Base-by-base conservation (phyloP, 2,113 vertebrate species). In the Chionodraco myersi region DNA sequence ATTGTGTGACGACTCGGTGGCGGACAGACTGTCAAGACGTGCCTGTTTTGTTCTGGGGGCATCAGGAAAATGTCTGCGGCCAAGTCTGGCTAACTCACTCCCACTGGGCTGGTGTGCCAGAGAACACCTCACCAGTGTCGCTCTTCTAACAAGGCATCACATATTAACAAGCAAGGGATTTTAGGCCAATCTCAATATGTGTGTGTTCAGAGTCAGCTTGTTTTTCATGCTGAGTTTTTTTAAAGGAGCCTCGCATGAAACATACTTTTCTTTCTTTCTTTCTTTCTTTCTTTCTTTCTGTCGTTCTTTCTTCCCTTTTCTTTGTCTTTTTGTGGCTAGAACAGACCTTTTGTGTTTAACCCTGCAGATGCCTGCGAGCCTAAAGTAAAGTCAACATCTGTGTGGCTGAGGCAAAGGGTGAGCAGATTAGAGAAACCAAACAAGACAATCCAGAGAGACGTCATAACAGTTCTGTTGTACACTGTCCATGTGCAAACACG, bases 11-110 rank as follows among this genome's bases (percentile, higher is more conserved):
- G 89, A 91, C 92, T 93, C 86, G 65, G 91, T 90, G 90, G 93
- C 88, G 92, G 94, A 92, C 91, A 89, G 88, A 93, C 92, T 95
- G 95, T 95, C 93, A 92, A 89, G 95, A 95, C 95, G 94, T 95
- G 95, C 92, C 94, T 94, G 93, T 94, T 94, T 94, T 93, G 92
- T 93, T 93, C 85, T 77, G 86, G 90, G 93, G 90, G 88, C 88
- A 91, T 88, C 77, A 88, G 91, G 89, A 94, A 92, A 93, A 92
- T 88, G 91, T 93, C 93, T 91, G 91, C 56, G 78, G 91, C 90
- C 93, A 91, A 92, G 84, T 88, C 87, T 88, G 64, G n/a, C 82
- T 86, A 23, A 52, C 86, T 88, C 62, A 62, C 90, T 89, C 89
- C 88, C 89, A 91, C 87, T 70, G 83, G 85, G 83, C 82, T 10